Conservation (phyloP, 2,113 vertebrate genomes). For the Bagarius yarrelli region DNA sequence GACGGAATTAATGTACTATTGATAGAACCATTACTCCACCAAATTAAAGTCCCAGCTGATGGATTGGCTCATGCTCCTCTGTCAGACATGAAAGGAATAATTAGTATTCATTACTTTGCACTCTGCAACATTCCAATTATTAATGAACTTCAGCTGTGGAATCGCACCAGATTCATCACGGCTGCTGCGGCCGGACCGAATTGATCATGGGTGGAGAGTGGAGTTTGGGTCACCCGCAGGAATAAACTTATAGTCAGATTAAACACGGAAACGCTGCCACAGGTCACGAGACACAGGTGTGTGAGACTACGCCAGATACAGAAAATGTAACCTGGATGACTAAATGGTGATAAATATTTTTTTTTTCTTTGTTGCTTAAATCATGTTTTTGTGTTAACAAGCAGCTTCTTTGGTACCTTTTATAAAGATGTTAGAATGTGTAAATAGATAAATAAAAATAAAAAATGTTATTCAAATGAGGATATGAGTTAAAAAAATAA, state of each 20-base stretch:
- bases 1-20: conserved; percentile 99
- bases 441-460: background rate
- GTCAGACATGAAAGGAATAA: conserved; percentile 98
- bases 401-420: background rate
- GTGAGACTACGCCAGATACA: background rate
- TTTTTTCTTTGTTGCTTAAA: background rate
- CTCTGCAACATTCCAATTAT: conserved; percentile 99
- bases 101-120: conserved; percentile 99
- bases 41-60: conserved; percentile 99
- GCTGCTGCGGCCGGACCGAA: conserved; percentile 75
- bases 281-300: conserved; percentile 62
- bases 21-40: conserved; percentile 99
- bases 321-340: background rate
- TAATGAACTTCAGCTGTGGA: conserved; percentile 98
- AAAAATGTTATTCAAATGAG: background rate
- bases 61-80: conserved; percentile 92
- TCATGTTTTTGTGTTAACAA: background rate
- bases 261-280: conserved; percentile 64
- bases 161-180: conserved; percentile 89
- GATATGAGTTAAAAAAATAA: background rate
- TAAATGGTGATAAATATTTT: background rate
- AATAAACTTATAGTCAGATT: conserved; percentile 75
- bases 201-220: conserved; percentile 81
- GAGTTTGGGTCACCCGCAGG: conserved; percentile 69
- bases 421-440: background rate